These are phyloP conservation scores for cat (Felis catus) DNA, from an alignment of 2,113 vertebrate genomes.

Conservation along the genomic window F.catus_Fca126_mat1.0 CM031421.1:97262501-97263000, in stretches of 20 bases:
- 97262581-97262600: neutral
- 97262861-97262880: no score
- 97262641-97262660: neutral
- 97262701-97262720: neutral
- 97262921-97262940: no score
- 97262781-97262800: neutral
- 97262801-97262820: no score
- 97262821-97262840: no score
- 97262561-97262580: neutral
- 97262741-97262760: neutral
- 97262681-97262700: neutral
- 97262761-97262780: neutral
- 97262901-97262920: no score
- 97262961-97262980: no score
- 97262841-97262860: no score
- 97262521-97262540: neutral
- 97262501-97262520: neutral
- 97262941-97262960: no score
- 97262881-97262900: no score
- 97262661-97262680: neutral
- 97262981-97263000: no score
- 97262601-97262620: accelerated
- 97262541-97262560: no score
- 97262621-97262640: neutral
- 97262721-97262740: neutral